A percentile compares a stretch with the other conserved stretches of the same genome.
These are phyloP conservation scores for Peromyscus nudipes DNA, from an alignment of 2,797 vertebrate genomes.

Conservation along the genomic window DNA sequence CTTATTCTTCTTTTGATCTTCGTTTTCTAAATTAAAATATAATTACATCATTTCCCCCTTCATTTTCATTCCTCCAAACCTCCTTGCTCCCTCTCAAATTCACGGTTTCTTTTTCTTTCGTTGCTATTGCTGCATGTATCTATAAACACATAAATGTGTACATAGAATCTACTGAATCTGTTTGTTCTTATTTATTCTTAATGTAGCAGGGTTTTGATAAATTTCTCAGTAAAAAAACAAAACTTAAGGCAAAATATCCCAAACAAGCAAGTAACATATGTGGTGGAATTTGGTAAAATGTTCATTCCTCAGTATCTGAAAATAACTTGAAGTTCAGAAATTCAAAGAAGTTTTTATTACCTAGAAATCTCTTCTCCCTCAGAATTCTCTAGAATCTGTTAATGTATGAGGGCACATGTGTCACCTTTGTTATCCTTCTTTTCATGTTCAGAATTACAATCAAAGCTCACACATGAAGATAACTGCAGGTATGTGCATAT, in stretches of 20 bases:
- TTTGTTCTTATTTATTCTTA: background rate
- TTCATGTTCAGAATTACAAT: slow-evolving; percentile 55
- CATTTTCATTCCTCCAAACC: background rate
- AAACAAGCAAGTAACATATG: slow-evolving; percentile 12
- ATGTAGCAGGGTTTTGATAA: background rate
- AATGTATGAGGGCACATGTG: background rate
- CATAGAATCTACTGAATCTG: too few relatives aligned
- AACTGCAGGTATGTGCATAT: background rate
- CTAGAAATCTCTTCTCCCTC: slow-evolving; percentile 49
- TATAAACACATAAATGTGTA: too few relatives aligned
- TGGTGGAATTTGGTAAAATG: background rate
- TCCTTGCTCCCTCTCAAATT: background rate
- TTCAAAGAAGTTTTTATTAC: slow-evolving; percentile 3
- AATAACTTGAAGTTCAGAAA: slow-evolving; percentile 46
- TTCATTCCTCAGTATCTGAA: slow-evolving; percentile 43
- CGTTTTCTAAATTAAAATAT: background rate
- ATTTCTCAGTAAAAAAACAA: background rate
- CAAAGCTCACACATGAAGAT: background rate
- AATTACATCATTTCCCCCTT: background rate
- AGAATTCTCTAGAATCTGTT: background rate
- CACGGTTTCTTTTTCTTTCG: background rate
- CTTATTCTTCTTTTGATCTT: background rate
- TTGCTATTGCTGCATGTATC: background rate
- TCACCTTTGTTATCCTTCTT: slow-evolving; percentile 31
- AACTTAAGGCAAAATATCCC: background rate